Conservation (phyloP, 2,113 vertebrate genomes). For the Prionailurus viverrinus region DNA sequence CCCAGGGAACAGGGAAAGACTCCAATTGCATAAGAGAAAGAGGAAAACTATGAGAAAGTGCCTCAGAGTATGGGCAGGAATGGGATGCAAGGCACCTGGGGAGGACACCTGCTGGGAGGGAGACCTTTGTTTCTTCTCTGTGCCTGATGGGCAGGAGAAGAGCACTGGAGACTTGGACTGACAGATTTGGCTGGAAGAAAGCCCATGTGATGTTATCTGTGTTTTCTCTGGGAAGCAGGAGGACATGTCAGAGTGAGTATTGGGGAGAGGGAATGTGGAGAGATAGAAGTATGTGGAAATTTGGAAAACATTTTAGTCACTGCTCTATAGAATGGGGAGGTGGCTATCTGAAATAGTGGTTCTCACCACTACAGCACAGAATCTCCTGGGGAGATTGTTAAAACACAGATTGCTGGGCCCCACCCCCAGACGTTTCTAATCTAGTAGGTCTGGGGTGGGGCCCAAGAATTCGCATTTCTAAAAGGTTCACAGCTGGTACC, state of each 20-base stretch:
- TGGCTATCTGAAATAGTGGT: not conserved
- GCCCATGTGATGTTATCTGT: not conserved
- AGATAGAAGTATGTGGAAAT: not conserved
- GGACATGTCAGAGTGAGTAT: not conserved
- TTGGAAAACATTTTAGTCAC: not conserved
- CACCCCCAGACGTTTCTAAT: not conserved
- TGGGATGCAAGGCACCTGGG: not conserved
- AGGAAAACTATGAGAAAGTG: not conserved
- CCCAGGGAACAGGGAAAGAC: not conserved
- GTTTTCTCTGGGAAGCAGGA: not conserved
- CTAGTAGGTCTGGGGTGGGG: not conserved
- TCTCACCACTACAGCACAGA: not conserved
- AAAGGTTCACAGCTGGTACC: not conserved
- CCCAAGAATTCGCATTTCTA: not conserved
- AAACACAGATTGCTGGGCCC: not conserved
- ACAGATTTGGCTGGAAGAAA: not conserved
- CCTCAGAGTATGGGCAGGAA: not conserved
- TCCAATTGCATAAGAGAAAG: not conserved
- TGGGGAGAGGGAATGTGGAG: not conserved
- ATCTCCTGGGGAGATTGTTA: not conserved
- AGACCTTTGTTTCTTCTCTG: not conserved
- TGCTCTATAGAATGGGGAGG: not conserved
- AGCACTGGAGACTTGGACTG: not conserved
- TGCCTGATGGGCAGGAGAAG: not conserved
- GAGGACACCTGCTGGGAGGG: not conserved